Evolutionary conservation across 2,888 invertebrate genomes (phyloP), one percentile per base, ranked within the genome.

Genomic region (Drosophila flavopinicola): DNA sequence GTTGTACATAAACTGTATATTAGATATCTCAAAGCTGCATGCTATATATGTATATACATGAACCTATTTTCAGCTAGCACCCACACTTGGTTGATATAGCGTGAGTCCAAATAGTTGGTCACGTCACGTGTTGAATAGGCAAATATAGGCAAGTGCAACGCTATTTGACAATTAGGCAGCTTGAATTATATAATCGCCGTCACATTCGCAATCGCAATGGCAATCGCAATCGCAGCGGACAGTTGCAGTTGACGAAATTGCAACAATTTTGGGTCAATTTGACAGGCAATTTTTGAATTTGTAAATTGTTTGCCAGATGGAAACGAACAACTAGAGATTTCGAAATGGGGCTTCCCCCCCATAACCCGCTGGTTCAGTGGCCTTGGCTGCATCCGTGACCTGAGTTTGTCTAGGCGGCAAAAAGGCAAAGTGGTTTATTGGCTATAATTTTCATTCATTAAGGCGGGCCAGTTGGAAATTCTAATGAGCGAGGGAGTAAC

Each of bases 101-200:
- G 32, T 33, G 32, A 3, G 13, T 15, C 58, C 3, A 17, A n/a
- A 33, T 48, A 57, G 42, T 20, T 75, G 60, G 42, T 9, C 78
- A 57, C 42, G 78, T 80, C 85, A 64, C 53, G 66, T 53, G 60
- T 44, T 54, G 15, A 47, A 69, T 69, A n/a, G n/a, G 73, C 25
- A 51, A 60, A 56, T 57, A 51, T 57, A 51, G 66, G 33, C 35
- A 51, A 41, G 49, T 24, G 47, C 60, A 64, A 67, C 5, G 15
- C 6, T 11, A n/a, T 44, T 27, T 58, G 67, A 49, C 73, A 57
- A 83, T 78, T 66, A 75, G 66, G 49, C 59, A 32, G 37, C 11
- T 20, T 24, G 25, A 60, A 73, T 73, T 67, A 44, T 49, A 67
- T 60, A 70, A 78, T 57, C 60, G 37, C 13, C 35, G 13, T 24